A percentile compares a stretch with the other conserved stretches of the same genome.
These are phyloP conservation scores for Geothlypis trichas DNA, from an alignment of 2,113 vertebrate genomes.

Conservation along the genomic window DNA sequence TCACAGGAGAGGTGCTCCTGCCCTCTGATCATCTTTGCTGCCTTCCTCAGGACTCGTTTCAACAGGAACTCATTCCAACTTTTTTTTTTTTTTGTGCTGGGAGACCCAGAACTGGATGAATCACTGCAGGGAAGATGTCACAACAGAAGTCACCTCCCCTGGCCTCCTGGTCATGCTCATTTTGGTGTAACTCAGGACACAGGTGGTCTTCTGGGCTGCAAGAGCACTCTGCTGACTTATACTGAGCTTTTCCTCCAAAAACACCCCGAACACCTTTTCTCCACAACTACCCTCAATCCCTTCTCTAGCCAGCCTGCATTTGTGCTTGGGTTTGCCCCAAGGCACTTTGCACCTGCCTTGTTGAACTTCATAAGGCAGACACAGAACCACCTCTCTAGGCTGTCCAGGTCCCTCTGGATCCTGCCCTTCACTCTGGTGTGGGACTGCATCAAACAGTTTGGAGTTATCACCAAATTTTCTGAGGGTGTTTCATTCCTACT, in stretches of 20 bases:
- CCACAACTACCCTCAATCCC: background rate
- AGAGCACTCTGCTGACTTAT: background rate
- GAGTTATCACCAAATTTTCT: background rate
- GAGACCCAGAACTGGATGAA: background rate
- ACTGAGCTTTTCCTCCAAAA: background rate
- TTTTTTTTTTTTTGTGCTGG: fast-evolving
- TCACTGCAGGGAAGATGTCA: background rate
- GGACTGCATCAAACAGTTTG: background rate
- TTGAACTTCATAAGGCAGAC: background rate
- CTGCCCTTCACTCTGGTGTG: background rate
- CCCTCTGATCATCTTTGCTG: background rate
- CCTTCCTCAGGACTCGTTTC: fast-evolving
- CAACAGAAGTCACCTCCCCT: background rate
- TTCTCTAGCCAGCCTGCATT: background rate
- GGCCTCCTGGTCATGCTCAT: background rate
- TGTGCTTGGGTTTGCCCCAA: background rate
- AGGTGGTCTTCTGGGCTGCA: background rate
- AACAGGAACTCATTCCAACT: too few relatives aligned
- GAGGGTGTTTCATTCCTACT: too few relatives aligned
- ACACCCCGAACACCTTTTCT: background rate
- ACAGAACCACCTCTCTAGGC: background rate
- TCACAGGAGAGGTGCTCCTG: background rate
- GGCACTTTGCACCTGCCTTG: fast-evolving
- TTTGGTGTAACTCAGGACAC: background rate
- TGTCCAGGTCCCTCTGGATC: background rate